Base-by-base conservation (phyloP, 2,888 invertebrate genomes). In the Argyresthia goedartella region DNA sequence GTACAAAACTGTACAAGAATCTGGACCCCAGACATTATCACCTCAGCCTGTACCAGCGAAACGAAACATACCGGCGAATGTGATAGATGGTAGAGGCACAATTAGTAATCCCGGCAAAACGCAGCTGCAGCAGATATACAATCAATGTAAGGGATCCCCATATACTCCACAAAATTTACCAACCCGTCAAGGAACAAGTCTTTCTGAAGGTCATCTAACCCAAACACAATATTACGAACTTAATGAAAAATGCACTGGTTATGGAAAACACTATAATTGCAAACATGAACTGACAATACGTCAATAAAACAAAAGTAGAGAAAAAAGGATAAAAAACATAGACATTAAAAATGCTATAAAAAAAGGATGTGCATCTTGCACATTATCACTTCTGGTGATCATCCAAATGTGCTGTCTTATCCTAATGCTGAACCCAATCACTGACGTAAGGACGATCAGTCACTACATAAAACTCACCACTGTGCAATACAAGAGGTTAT, bases 111-210 rank as follows among this genome's bases (percentile, higher is more conserved):
- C 79, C 1, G 82, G 81, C 54, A 76, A 67, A 57, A 70, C 57
- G 60, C 81, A 84, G 55, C 61, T 85, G 51, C 82, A 81, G 57
- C 71, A 77, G 41, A 66, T 81, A 10, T 84, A 85, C 54, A 76
- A 81, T 44, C 75, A 79, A 54, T 85, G 81, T 53, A 84, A 76
- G 58, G 82, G 81, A 6, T 81, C 46, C 11, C 15, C 46, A 10
- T 33, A 39, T 8, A 4, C 39, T 3, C 39, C 9, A n/a, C 8
- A 3, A 39, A 39, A 39, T 39, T 6, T 39, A 11, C n/a, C 39
- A 9, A 9, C 9, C n/a, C 10, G 39, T 11, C 9, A 39, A 9
- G n/a, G 8, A 4, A 39, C 39, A 9, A 39, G 3, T 9, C 3
- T 11, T 39, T 39, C 39, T n/a, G 39, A 39, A n/a, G 39, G 39